phyloP scores from a whole-genome alignment of 1,140 invertebrate genomes.

The Platyscapa corneri region DNA sequence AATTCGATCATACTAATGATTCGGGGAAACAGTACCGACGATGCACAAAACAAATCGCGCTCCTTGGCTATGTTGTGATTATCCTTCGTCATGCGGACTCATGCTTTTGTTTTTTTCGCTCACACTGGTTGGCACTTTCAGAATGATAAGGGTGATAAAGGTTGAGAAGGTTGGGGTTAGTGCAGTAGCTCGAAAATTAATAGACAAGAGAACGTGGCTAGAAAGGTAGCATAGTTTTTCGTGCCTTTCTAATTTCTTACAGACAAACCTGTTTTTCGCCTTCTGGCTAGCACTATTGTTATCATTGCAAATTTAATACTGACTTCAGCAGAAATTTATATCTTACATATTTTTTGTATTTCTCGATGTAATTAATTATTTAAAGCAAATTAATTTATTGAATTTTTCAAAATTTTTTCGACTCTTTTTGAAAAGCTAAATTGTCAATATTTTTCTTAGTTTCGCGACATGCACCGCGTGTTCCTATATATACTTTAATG shows the following conservation, averaged over 20 bases:
- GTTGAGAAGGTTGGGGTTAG: not conserved
- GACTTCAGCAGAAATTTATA: not conserved
- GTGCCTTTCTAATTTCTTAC: not conserved
- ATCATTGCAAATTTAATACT: not conserved
- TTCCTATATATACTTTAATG: too few species aligned
- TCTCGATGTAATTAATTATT: too few species aligned
- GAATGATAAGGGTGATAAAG: not conserved
- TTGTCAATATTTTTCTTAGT: too few species aligned
- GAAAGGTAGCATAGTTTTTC: not conserved
- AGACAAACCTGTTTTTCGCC: not conserved
- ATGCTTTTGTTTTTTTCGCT: not conserved
- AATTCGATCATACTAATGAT: constrained; percentile 18
- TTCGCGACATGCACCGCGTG: too few species aligned
- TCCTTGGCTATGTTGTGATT: not conserved
- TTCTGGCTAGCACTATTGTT: not conserved
- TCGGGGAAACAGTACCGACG: not conserved
- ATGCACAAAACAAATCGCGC: constrained; percentile 5
- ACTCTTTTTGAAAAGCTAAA: too few species aligned
- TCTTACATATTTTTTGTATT: too few species aligned
- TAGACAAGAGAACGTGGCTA: not conserved
- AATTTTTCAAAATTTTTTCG: too few species aligned
- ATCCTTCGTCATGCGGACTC: constrained; percentile 8
- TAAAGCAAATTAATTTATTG: too few species aligned
- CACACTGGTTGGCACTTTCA: not conserved
- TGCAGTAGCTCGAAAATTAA: not conserved